These are phyloP conservation scores for Thermophis baileyi DNA, from an alignment of 2,113 vertebrate species.

Conservation along the genomic window DNA sequence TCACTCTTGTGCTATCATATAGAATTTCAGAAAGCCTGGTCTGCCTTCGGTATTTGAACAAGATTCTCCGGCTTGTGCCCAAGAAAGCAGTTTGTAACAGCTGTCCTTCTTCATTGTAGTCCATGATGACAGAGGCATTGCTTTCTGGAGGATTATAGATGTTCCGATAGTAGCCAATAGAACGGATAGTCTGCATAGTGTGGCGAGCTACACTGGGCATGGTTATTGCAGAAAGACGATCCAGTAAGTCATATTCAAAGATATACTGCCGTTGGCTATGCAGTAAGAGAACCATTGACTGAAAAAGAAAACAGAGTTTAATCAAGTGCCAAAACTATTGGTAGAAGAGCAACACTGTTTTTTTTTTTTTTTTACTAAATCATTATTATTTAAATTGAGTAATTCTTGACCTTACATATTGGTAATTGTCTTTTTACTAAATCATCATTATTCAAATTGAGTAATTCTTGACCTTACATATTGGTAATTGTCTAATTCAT, in stretches of 20 bases:
- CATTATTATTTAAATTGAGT: conserved; percentile 71
- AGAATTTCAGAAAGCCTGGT: conserved; percentile 92
- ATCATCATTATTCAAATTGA: conserved; percentile 70
- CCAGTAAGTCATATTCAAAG: conserved; percentile 92
- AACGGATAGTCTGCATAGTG: conserved; percentile 96
- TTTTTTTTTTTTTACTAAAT: conserved; percentile 52
- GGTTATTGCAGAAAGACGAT: conserved; percentile 90
- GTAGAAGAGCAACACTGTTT: conserved; percentile 56
- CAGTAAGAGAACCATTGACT: conserved; percentile 97
- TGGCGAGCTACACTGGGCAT: conserved; percentile 98
- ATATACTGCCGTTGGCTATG: conserved; percentile 98
- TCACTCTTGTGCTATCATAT: conserved; percentile 94
- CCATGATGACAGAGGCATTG: conserved; percentile 92
- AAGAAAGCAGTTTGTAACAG: conserved; percentile 88
- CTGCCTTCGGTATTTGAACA: conserved; percentile 92
- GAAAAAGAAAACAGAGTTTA: conserved; percentile 62
- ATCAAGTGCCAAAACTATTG: conserved; percentile 55
- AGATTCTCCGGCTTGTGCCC: conserved; percentile 88
- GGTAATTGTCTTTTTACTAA: conserved; percentile 73
- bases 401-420: conserved; percentile 74
- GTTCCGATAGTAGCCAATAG: conserved; percentile 96
- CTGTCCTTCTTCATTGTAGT: conserved; percentile 96
- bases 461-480: conserved; percentile 74
- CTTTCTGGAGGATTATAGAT: conserved; percentile 96
- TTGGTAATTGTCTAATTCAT: conserved; percentile 76